A percentile compares a stretch with the other conserved stretches of the same genome.
These are phyloP conservation scores for Drosophila siamana DNA, from an alignment of 2,888 invertebrate genomes.

Conservation along the genomic window DNA sequence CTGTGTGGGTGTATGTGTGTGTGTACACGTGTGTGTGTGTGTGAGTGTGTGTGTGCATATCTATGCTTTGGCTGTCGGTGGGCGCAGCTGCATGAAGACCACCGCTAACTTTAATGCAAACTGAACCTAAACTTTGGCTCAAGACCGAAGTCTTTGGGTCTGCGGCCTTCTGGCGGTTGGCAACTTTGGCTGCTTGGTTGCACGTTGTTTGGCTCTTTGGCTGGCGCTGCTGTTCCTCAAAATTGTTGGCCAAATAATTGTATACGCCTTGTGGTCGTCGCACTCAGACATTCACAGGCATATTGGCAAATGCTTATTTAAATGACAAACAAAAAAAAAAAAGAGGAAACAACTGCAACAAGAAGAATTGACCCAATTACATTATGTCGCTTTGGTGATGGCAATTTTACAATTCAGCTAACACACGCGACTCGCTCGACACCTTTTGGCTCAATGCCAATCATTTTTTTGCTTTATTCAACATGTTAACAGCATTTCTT, in stretches of 20 bases:
- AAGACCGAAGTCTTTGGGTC: conserved; percentile 42
- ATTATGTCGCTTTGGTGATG: conserved; percentile 62
- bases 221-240: conserved; percentile 49
- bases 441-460: conserved; percentile 69
- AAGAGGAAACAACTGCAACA: conserved; percentile 1
- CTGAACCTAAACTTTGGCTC: conserved; percentile 54
- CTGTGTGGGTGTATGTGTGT: conserved; percentile 9
- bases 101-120: conserved; percentile 64
- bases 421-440: conserved; percentile 48
- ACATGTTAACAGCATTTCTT: conserved; percentile 17
- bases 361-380: conserved; percentile 72
- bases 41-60: conserved; percentile 16
- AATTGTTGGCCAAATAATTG: conserved; percentile 77
- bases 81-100: conserved; percentile 58
- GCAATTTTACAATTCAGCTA: conserved; percentile 72
- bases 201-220: conserved; percentile 35
- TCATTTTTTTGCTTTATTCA: not conserved
- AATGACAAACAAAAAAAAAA: too few species aligned
- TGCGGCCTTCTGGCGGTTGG: conserved; percentile 61
- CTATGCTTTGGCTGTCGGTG: conserved; percentile 16
- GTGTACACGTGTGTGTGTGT: conserved; percentile 6
- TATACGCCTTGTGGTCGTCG: conserved; percentile 68
- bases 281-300: conserved; percentile 27
- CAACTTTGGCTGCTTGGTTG: conserved; percentile 52
- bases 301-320: conserved; percentile 54